These are phyloP conservation scores for Proterorhinus semilunaris DNA, from an alignment of 2,113 vertebrate species.

Conservation along the genomic window DNA sequence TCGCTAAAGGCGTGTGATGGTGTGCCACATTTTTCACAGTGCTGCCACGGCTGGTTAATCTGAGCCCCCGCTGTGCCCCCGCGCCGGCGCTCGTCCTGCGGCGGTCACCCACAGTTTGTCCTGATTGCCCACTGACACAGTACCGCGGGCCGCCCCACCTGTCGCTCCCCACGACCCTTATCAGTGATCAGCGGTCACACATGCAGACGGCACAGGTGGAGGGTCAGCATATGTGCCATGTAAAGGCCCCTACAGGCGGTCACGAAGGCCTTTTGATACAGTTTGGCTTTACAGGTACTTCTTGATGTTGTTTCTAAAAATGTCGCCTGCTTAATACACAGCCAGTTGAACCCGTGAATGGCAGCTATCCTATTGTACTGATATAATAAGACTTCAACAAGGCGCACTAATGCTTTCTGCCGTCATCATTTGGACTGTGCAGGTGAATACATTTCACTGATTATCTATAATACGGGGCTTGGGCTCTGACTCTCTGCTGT, in stretches of 20 bases:
- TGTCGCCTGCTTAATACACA: no score
- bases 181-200: slow-evolving; percentile 35
- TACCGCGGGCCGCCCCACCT: slow-evolving; percentile 43
- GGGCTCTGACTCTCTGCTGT: slow-evolving; percentile 27
- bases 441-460: slow-evolving; percentile 46
- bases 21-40: slow-evolving; percentile 2
- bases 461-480: slow-evolving; percentile 42
- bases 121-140: slow-evolving; percentile 40
- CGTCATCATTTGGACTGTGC: slow-evolving; percentile 44
- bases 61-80: slow-evolving; percentile 35
- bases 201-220: slow-evolving; percentile 1
- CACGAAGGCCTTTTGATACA: no score
- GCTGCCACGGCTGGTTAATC: background rate
- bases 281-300: no score
- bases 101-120: slow-evolving; percentile 44
- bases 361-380: slow-evolving; percentile 6
- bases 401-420: slow-evolving; percentile 13
- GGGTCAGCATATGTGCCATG: background rate
- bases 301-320: no score
- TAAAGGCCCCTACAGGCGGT: background rate
- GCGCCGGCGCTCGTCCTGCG: slow-evolving; percentile 38
- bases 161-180: slow-evolving; percentile 43
- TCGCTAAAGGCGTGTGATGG: slow-evolving; percentile 2
- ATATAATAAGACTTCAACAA: slow-evolving; percentile 10
- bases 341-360: no score